Evolutionary conservation across 2,888 invertebrate genomes (phyloP), one percentile per base, ranked within the genome.

Genomic region (Horisme vitalbata): DNA sequence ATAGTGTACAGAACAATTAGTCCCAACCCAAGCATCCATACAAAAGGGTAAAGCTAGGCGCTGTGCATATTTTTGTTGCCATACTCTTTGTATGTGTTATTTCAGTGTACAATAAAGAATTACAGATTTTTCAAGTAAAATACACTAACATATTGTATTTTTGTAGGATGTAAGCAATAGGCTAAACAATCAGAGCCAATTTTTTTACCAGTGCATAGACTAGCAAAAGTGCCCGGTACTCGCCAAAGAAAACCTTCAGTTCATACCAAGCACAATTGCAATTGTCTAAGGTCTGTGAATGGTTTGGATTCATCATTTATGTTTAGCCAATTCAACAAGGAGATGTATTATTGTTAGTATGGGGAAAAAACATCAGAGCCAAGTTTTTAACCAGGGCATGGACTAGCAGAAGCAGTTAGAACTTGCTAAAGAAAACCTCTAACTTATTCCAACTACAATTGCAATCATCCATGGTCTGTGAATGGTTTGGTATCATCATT

Each of bases 401-500:
- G 77, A 78, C 74, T 72, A 74, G 78, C 77, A 39, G 27, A 58
- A 53, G 56, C 56, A 68, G 61, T 52, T 59, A 39, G 60, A 63
- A 63, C 60, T 73, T 45, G 58, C 75, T 48, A 50, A 74, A 89
- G 89, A 90, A 87, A 90, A 90, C 90, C 90, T 86, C 67, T 47
- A 62, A 75, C 52, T 76, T 61, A 41, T 68, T 72, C 59, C 21
- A 58, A 63, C 65, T 67, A 54, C 57, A 60, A 62, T 43, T 66
- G 76, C 82, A 67, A 68, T 67, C 69, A 63, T 72, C 79, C 75
- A 77, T 74, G 71, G 88, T 91, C 90, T 86, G 90, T 89, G 91
- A 91, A 91, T 91, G 91, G 91, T 90, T 78, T 75, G 80, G 76
- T 71, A 66, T 91, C 91, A 91, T 91, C 90, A 91, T 81, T 66